These are phyloP conservation scores for Ellobium chinense DNA, from an alignment of 2,888 invertebrate genomes.

Conservation along the genomic window DNA sequence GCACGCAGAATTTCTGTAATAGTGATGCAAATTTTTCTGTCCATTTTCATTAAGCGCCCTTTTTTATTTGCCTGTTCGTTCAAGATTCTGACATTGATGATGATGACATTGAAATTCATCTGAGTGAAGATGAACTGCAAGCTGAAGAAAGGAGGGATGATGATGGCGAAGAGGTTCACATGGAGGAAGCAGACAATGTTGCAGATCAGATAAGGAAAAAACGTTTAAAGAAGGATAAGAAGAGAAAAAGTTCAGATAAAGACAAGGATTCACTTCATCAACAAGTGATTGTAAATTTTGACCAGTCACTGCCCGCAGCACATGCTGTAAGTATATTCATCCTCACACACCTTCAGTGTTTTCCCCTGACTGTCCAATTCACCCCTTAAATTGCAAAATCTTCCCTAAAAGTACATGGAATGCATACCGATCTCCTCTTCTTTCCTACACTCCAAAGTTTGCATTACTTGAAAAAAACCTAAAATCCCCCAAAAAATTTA, in stretches of 20 bases:
- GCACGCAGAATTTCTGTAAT: too few relatives aligned
- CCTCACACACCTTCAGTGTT: not conserved
- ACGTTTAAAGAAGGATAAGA: constrained; percentile 39
- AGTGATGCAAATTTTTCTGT: too few relatives aligned
- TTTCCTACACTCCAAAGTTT: too few relatives aligned
- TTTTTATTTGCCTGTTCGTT: too few relatives aligned
- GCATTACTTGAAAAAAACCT: too few relatives aligned
- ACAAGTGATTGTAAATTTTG: constrained; percentile 71
- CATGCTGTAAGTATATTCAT: constrained; percentile 80
- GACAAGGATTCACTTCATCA: constrained; percentile 2
- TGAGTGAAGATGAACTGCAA: not conserved
- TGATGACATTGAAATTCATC: constrained; percentile 2
- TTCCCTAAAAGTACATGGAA: too few relatives aligned
- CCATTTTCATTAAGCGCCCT: too few relatives aligned
- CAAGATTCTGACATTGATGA: constrained; percentile 28
- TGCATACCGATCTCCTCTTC: too few relatives aligned
- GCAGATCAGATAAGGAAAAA: constrained; percentile 41
- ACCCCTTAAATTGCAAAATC: too few relatives aligned
- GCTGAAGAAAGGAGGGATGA: not conserved
- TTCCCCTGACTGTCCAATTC: too few relatives aligned
- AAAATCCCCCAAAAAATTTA: too few relatives aligned
- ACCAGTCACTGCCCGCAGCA: constrained; percentile 82
- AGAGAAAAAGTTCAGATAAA: constrained; percentile 30
- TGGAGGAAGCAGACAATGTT: constrained; percentile 45
- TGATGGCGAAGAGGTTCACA: constrained; percentile 40